Conservation (phyloP, 2,888 invertebrate species). For the Drosophila neutralis region DNA sequence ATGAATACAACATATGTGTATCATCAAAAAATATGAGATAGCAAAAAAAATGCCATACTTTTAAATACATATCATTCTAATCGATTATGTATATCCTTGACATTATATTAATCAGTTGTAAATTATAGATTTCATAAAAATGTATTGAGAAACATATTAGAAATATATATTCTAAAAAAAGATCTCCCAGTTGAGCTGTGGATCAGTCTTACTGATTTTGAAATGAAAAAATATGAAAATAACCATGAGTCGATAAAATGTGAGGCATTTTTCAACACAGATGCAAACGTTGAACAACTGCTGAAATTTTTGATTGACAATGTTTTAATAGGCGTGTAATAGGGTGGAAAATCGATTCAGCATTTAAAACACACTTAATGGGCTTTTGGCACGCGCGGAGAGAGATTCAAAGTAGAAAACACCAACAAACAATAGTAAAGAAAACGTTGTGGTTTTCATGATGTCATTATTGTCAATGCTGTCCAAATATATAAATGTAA, state of each 20-base stretch:
- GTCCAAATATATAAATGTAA: not conserved
- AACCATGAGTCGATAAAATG: not conserved
- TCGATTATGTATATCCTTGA: too few relatives aligned
- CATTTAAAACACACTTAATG: slow-evolving; percentile 61
- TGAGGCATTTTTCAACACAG: slow-evolving; percentile 13
- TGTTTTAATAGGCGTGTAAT: slow-evolving; percentile 52
- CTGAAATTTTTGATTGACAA: slow-evolving; percentile 29
- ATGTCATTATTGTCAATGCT: not conserved
- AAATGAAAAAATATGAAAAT: not conserved
- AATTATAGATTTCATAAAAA: not conserved
- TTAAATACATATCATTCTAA: too few relatives aligned
- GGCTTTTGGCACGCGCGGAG: slow-evolving; percentile 56
- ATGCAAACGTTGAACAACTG: slow-evolving; percentile 8
- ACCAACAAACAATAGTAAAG: not conserved
- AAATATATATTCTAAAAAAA: not conserved
- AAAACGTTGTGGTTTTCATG: not conserved
- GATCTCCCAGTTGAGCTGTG: not conserved
- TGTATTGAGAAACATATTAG: not conserved
- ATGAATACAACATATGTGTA: not conserved
- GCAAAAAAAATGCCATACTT: not conserved
- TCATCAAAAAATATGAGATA: slow-evolving; percentile 2
- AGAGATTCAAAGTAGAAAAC: not conserved
- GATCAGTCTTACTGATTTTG: not conserved
- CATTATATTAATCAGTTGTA: not conserved
- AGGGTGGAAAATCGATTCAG: slow-evolving; percentile 67